Percentiles rank a stretch among this genome's conserved stretches.
Evolutionary conservation across 37 sponge, comb jelly and placozoan species (phyloP).

Genomic region (Amphimedon queenslandica): DNA sequence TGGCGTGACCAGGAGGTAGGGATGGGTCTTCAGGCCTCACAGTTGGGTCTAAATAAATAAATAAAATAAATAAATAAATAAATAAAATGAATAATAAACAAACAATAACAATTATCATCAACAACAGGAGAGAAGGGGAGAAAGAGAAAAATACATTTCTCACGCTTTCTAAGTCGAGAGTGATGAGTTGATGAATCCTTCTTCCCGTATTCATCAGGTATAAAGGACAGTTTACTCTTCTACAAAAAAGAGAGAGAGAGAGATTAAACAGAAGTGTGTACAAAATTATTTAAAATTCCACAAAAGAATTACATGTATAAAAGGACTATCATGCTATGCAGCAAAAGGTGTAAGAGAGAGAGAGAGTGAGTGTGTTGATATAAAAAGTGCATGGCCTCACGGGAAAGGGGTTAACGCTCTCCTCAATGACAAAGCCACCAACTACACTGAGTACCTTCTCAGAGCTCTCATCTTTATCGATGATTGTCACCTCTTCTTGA

Average conservation of each 20-base stretch:
- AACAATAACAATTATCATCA: too few species aligned
- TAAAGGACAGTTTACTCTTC: slow-evolving; percentile 60
- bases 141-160: not conserved
- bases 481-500: slow-evolving; percentile 42
- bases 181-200: slow-evolving; percentile 8
- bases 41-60: not conserved
- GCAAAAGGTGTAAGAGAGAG: too few species aligned
- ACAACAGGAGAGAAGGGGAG: not conserved
- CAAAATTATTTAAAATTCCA: too few species aligned
- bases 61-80: too few species aligned
- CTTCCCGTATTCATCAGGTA: slow-evolving; percentile 73
- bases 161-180: not conserved
- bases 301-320: too few species aligned
- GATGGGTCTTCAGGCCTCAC: not conserved
- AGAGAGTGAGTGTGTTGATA: too few species aligned
- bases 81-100: too few species aligned
- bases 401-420: slow-evolving; percentile 53
- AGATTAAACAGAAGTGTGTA: too few species aligned
- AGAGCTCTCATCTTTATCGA: slow-evolving; percentile 57
- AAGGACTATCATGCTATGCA: too few species aligned
- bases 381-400: too few species aligned
- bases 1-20: slow-evolving; percentile 23
- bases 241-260: too few species aligned
- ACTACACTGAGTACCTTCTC: slow-evolving; percentile 49
- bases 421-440: slow-evolving; percentile 66